Evolutionary conservation across 2,797 vertebrate species (phyloP), one percentile per base, ranked within the genome.

Genomic region (Manis crassicaudata): DNA sequence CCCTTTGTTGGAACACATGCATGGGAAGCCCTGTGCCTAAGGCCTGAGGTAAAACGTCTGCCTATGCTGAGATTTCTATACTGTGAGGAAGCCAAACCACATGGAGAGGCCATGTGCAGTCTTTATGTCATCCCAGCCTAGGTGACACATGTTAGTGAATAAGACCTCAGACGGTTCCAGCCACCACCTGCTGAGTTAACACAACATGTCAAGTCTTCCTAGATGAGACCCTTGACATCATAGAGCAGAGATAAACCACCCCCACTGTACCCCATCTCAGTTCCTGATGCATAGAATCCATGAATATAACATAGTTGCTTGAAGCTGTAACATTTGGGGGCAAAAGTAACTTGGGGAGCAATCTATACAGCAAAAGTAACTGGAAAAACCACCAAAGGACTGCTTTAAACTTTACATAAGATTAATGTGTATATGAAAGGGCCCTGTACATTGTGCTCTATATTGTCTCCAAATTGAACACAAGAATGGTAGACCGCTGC

Each of bases 181-280:
- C 7, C 21, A 37, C 40, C 13, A 93, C 43, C 10, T 37, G 21
- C 25, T 88, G 62, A 87, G 72, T 62, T 46, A 75, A 5, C 27
- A 40, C 60, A 88, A 86, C 94, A 92, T 60, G 93, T 93, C 12
- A 65, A 92, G 43, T 93, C 83, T 85, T 90, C 23, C 35, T 83
- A 86, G 82, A 94, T 88, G 70, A 82, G 27, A 50, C 65, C 40
- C 43, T 40, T 75, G 54, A 62, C 13, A 63, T 56, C 25, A 25
- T 35, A 65, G 50, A 94, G 27, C 54, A 90, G 58, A 83, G 63
- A 87, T 1, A 90, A 90, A 29, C 35, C 40, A 90, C 25, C 2
- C 58, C 23, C 35, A 50, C 50, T 75, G 58, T 93, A 46, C 18
- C 35, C 40, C 77, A 35, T 82, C 35, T 92, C 68, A 95, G 29